These are phyloP conservation scores for Clarias magur DNA, from an alignment of 2,113 vertebrate genomes.

Conservation along the genomic window DNA sequence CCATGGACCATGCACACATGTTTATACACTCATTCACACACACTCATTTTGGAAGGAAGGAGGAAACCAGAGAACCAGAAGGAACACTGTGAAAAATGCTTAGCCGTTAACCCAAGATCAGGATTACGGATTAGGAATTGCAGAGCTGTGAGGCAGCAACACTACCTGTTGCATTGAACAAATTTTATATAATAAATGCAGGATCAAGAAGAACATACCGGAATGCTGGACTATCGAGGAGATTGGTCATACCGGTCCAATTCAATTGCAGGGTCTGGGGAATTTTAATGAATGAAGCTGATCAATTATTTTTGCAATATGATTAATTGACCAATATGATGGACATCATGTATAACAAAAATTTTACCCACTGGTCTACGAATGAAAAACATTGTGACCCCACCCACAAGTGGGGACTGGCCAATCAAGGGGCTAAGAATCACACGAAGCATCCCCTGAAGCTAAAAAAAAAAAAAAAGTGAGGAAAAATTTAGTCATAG, in stretches of 20 bases:
- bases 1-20: background rate
- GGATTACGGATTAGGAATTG: background rate
- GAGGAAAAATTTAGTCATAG: too few relatives aligned
- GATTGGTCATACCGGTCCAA: constrained; percentile 93
- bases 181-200: background rate
- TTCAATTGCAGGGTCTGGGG: constrained; percentile 80
- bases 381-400: constrained; percentile 92
- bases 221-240: constrained; percentile 87
- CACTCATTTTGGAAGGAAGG: background rate
- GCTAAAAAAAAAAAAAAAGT: constrained; percentile 67
- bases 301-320: background rate
- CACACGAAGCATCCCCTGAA: constrained; percentile 85
- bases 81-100: background rate
- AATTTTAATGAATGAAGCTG: background rate
- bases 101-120: background rate
- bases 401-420: constrained; percentile 86
- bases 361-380: constrained; percentile 85
- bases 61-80: background rate
- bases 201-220: constrained; percentile 70
- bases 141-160: background rate
- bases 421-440: constrained; percentile 89
- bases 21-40: background rate
- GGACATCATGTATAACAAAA: background rate
- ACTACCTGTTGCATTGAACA: too few relatives aligned
- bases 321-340: background rate